A percentile compares a stretch with the other conserved stretches of the same genome.
phyloP scores from a whole-genome alignment of 2,113 vertebrate genomes.

The Zosterops borbonicus region DNA sequence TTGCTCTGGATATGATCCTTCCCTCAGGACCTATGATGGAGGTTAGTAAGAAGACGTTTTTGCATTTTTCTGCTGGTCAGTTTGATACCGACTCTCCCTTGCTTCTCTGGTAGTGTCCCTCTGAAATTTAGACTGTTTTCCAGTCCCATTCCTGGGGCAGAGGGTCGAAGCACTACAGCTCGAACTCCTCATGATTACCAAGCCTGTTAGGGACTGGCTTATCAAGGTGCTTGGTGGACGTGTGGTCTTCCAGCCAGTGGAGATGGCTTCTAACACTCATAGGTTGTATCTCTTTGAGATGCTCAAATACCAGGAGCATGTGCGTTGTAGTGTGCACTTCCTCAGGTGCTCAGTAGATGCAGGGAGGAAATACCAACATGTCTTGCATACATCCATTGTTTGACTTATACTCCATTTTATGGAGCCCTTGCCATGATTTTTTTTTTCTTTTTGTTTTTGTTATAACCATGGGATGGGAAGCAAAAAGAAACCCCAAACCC shows the following conservation, averaged over 20 bases:
- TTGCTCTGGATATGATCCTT: neutral
- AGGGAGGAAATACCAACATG: neutral
- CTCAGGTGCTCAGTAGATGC: neutral
- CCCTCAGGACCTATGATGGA: neutral
- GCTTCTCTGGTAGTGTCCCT: neutral
- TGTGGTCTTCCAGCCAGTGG: neutral
- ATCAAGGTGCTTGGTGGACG: neutral
- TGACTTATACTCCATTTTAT: slow-evolving; percentile 15
- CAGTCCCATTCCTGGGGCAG: neutral
- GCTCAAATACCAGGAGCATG: neutral
- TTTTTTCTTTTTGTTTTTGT: too few relatives aligned
- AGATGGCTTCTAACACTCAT: neutral
- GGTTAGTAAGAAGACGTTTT: neutral
- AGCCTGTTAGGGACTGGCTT: neutral
- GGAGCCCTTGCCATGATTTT: neutral
- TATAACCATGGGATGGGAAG: neutral
- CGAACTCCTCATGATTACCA: neutral
- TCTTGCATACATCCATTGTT: neutral
- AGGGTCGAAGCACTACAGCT: neutral
- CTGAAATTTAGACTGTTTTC: neutral
- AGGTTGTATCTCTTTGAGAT: neutral
- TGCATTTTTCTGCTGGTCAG: neutral
- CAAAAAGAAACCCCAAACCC: neutral
- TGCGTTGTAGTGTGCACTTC: neutral
- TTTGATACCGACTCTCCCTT: neutral